Conservation (phyloP, 2,797 vertebrate genomes). For the Menidia menidia region DNA sequence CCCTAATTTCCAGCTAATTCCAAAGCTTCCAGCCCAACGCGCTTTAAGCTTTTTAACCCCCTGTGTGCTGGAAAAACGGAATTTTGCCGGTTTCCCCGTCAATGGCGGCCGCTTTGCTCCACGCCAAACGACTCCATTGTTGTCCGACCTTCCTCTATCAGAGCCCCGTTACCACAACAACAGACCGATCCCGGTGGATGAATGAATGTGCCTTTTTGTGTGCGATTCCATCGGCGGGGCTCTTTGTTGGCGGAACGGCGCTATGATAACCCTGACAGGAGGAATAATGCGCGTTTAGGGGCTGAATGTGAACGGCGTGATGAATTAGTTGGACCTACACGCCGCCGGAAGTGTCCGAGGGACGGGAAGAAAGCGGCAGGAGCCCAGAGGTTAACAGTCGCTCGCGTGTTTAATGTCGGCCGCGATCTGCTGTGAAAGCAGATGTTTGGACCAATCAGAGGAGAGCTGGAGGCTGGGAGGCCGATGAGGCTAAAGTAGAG, state of each 20-base stretch:
- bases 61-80: too few relatives aligned
- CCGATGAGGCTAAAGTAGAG: neutral
- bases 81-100: neutral
- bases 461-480: neutral
- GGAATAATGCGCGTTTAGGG: constrained; percentile 22
- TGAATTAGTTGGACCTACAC: neutral
- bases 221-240: constrained; percentile 31
- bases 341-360: neutral
- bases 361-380: neutral
- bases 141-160: constrained; percentile 35
- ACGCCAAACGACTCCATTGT: constrained; percentile 11
- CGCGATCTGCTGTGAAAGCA: neutral
- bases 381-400: neutral
- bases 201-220: constrained; percentile 24
- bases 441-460: neutral
- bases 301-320: constrained; percentile 27
- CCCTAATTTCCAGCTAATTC: too few relatives aligned
- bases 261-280: constrained; percentile 58
- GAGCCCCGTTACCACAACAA: constrained; percentile 46
- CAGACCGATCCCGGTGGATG: constrained; percentile 27
- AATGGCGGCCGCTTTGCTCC: neutral
- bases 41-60: too few relatives aligned
- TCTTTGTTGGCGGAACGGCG: constrained; percentile 37
- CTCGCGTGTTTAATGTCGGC: neutral
- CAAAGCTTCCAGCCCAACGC: too few relatives aligned